These are phyloP conservation scores for Zhengitettix transpicula DNA, from an alignment of 2,888 invertebrate species.

Conservation along the genomic window DNA sequence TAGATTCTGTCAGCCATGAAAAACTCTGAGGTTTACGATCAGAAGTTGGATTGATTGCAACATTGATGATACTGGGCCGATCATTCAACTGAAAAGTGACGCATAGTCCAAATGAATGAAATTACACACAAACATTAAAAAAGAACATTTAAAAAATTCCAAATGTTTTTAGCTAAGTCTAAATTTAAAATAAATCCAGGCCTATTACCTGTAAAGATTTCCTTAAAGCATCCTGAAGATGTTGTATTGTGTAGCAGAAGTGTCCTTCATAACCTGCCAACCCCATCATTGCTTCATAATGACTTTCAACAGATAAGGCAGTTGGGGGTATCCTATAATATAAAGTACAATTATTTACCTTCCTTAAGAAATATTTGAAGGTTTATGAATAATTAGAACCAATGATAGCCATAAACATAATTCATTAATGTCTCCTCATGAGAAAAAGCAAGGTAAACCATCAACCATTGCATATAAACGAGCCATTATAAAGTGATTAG, in stretches of 20 bases:
- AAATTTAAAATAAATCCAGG: neutral
- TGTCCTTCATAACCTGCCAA: conserved; percentile 71
- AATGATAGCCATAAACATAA: too few relatives aligned
- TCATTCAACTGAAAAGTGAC: conserved; percentile 34
- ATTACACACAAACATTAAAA: neutral
- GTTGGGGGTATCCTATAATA: conserved; percentile 65
- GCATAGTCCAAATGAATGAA: neutral
- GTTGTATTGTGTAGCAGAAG: conserved; percentile 59
- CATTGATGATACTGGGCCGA: conserved; percentile 75
- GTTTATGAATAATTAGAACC: too few relatives aligned
- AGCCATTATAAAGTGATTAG: too few relatives aligned
- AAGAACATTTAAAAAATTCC: neutral
- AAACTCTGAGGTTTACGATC: conserved; percentile 83
- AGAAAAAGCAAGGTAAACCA: too few relatives aligned
- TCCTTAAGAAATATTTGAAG: neutral
- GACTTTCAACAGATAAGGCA: conserved; percentile 56
- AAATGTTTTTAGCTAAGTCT: neutral
- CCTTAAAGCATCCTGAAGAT: conserved; percentile 53
- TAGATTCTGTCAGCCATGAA: conserved; percentile 85
- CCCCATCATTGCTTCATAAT: conserved; percentile 80
- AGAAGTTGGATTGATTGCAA: conserved; percentile 74
- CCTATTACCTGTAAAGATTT: conserved; percentile 37
- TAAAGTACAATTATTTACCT: neutral
- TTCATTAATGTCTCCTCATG: too few relatives aligned
- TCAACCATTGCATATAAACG: too few relatives aligned